Base-by-base conservation (phyloP, 2,113 vertebrate genomes). In the Empidonax alnorum region DNA sequence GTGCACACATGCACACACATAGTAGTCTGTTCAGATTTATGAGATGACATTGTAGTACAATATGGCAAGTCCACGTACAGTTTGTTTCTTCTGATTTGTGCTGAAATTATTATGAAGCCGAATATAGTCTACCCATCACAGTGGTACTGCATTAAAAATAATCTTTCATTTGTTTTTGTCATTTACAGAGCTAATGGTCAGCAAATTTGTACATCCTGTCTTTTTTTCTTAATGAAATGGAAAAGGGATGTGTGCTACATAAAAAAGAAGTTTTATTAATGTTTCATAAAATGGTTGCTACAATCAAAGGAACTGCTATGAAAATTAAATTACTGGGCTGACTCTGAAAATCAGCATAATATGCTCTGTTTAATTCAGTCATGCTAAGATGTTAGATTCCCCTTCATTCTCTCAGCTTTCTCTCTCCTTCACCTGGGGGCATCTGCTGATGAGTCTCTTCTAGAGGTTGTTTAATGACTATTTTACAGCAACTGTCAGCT, bases 401-500 rank as follows among this genome's bases (percentile, higher is more conserved):
- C 98, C 97, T 98, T 98, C 98, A 97, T 98, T 98, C 98, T 98
- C 96, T 97, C 95, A 95, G 98, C 98, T 97, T 97, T 98, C 97
- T 97, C 94, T 98, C 98, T 98, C 98, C 98, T 98, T 98, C 98
- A 98, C 98, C 98, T 98, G 97, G 97, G 98, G 98, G 98, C 98
- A 98, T 98, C 97, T 98, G 98, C 98, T 98, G 98, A 98, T 98
- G 98, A 98, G 98, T 98, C 98, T 98, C 98, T 98, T 98, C 98
- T 98, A 97, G 98, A 98, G 97, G 98, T 98, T 98, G 97, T 98
- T 98, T 98, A 98, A 98, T 98, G 98, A 98, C 98, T 98, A 97
- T 98, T 98, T 98, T 98, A 98, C 98, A 98, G 98, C 96, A 98
- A 98, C 98, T 98, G 98, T 98, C 98, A 98, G 98, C 97, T 98